Base-by-base conservation (phyloP, 2,797 vertebrate species). In the Coregonus ussuriensis region DNA sequence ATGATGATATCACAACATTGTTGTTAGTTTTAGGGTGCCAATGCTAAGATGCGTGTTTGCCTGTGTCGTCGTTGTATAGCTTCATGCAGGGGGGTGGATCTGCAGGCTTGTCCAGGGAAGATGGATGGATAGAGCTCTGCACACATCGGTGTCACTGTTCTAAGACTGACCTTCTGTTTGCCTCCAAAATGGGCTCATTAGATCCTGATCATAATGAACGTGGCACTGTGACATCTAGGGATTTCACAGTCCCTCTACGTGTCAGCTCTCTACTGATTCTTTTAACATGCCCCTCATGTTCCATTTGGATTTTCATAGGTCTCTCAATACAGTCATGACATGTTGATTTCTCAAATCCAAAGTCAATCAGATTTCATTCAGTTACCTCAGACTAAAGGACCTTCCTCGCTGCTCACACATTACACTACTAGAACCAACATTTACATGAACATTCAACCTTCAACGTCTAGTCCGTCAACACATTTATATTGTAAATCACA, bases 261-360 rank as follows among this genome's bases (percentile, higher is more conserved):
- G 82, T 86, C 79, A 74, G 84, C 77, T 80, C 78, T 70, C 80
- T 85, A 83, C 81, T 86, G 81, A 88, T 87, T 86, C 82, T 88
- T 92, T 92, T 92, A 91, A 91, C 85, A 93, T 91, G 91, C 91
- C 87, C 79, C 84, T 92, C 90, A 86, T 92, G 92, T 84, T 90
- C 80, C 87, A 89, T 88, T 89, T 81, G 86, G 86, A 86, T 86
- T 81, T 79, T 76, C 73, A 83, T 87, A 78, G 78, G 85, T 88
- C 63, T 83, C 77, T 70, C 70, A 85, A 33, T 31, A 74, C 18
- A 47, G 82, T 79, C 76, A 79, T 56, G 79, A 77, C 73, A 77
- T 72, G 77, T 85, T 33, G 80, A 75, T 81, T 80, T 59, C 75
- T 66, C 74, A n/a, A 31, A 82, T 87, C 81, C 80, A 71, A 83